A percentile compares a stretch with the other conserved stretches of the same genome.
Conservation (phyloP, 2,888 invertebrate species). For the Patella depressa region DNA sequence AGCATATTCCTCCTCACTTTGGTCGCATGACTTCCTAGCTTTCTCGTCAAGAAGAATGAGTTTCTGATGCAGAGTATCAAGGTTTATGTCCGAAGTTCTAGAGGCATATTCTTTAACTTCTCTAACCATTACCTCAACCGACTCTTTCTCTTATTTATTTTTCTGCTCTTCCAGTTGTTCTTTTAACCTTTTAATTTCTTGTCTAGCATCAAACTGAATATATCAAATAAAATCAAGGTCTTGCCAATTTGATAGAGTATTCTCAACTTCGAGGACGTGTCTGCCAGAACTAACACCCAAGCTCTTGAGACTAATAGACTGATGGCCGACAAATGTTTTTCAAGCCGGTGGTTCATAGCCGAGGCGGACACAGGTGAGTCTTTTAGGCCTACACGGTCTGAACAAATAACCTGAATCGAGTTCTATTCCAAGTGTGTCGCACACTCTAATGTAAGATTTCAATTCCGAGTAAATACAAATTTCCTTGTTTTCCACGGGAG, state of each 20-base stretch:
- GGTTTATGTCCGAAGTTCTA: not conserved
- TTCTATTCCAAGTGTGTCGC: not conserved
- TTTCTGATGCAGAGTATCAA: not conserved
- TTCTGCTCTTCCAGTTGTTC: not conserved
- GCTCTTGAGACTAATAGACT: not conserved
- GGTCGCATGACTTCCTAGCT: constrained; percentile 1
- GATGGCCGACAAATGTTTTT: constrained; percentile 5
- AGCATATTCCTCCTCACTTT: too few species aligned
- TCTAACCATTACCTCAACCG: not conserved
- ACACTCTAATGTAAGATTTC: not conserved
- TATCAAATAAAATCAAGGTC: not conserved
- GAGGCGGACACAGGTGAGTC: constrained; percentile 14
- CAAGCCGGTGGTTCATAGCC: constrained; percentile 15
- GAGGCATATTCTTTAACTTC: constrained; percentile 3
- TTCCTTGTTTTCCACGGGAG: too few species aligned
- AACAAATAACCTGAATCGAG: constrained; percentile 20
- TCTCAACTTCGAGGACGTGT: not conserved
- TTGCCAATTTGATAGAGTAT: not conserved
- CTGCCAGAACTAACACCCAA: not conserved
- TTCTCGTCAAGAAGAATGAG: not conserved
- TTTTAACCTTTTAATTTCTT: not conserved
- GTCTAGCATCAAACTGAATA: not conserved
- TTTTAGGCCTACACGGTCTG: constrained; percentile 10
- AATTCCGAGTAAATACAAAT: not conserved
- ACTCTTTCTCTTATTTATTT: not conserved